A percentile compares a stretch with the other conserved stretches of the same genome.
Evolutionary conservation across 92 coral and sea anemone genomes (phyloP).

Genomic region (Paragorgia papillata): DNA sequence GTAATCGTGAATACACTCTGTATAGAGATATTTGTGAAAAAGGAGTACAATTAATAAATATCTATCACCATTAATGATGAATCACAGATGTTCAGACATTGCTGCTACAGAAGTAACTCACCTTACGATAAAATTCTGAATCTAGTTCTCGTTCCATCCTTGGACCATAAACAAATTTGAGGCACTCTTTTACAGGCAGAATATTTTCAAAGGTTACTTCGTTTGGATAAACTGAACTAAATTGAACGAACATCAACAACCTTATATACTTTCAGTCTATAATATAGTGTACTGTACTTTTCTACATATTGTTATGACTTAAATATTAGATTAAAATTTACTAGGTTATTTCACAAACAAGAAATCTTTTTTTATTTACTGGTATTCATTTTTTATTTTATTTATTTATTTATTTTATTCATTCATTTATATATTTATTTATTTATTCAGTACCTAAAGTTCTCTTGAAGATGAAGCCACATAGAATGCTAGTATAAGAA

Average conservation of each 20-base stretch:
- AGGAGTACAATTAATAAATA: no score
- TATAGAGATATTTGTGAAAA: neutral
- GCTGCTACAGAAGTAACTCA: constrained; percentile 42
- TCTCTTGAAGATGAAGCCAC: constrained; percentile 78
- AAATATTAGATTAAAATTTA: neutral
- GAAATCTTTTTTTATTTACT: neutral
- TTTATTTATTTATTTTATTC: neutral
- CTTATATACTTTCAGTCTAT: neutral
- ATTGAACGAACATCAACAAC: neutral
- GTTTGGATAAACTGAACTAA: constrained; percentile 24
- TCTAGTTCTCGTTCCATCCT: constrained; percentile 64
- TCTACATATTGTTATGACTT: no score
- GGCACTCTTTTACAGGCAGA: constrained; percentile 75
- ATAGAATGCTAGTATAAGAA: constrained; percentile 76
- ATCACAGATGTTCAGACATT: no score
- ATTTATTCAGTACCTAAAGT: constrained; percentile 62
- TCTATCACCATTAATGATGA: no score
- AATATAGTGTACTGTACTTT: no score
- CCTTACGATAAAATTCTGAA: constrained; percentile 71
- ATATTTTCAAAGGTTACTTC: constrained; percentile 41
- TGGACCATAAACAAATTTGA: constrained; percentile 98
- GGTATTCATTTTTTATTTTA: no score
- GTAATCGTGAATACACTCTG: constrained; percentile 86
- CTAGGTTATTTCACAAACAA: neutral
- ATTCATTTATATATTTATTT: neutral